Base-by-base conservation (phyloP, 1,140 invertebrate species). In the Xylocopa sonorina region DNA sequence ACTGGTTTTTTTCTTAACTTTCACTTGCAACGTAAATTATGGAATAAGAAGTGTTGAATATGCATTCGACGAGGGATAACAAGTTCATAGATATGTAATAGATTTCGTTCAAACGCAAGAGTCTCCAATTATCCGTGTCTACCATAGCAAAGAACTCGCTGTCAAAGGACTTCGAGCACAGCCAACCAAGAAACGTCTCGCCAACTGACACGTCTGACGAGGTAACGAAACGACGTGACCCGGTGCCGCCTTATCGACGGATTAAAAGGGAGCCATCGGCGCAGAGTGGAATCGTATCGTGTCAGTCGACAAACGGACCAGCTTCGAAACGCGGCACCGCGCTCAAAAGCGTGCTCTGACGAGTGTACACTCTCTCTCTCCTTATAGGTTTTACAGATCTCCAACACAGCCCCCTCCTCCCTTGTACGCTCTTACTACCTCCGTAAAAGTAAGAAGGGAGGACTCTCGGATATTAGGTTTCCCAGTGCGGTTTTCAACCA, bases 401-500 rank as follows among this genome's bases (percentile, higher is more conserved):
- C 82, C 58, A n/a, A n/a, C n/a, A n/a, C n/a, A n/a, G n/a, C n/a
- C n/a, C n/a, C n/a, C n/a, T n/a, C n/a, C n/a, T n/a, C n/a, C n/a
- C n/a, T n/a, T n/a, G n/a, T n/a, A n/a, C n/a, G n/a, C n/a, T n/a
- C n/a, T n/a, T n/a, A n/a, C n/a, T n/a, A n/a, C 77, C 46, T 38
- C 72, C 78, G 80, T 58, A 76, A 86, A 73, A 84, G 83, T 84
- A 86, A 88, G 85, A 86, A 88, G 85, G 88, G 80, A 81, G 86
- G 86, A 86, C 86, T 85, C 88, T 86, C 88, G 86, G 89, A 92
- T 92, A 92, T 92, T 91, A 92, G 91, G 91, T 92, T 92, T 92
- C 91, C 91, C 91, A 91, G 85, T 91, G 91, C 87, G 91, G 91
- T 92, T 92, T 92, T 92, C 91, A 92, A 88, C 91, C 91, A 91